Evolutionary conservation across 1,140 invertebrate genomes (phyloP), one percentile per base, ranked within the genome.

Genomic region (Bombus vancouverensis): DNA sequence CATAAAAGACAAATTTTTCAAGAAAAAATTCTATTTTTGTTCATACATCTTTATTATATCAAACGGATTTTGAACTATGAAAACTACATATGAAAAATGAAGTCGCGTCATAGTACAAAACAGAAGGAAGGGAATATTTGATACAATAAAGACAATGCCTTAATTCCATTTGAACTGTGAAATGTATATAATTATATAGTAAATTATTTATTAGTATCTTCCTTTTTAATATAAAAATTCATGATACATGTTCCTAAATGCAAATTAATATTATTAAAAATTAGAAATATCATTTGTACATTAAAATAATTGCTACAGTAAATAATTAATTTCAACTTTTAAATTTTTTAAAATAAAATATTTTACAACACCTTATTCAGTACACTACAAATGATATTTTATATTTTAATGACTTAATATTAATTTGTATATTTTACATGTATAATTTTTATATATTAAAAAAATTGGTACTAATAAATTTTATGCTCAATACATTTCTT

Each of bases 221-320:
- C 42, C 37, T 72, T 13, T 85, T 42, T 65, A 47, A 80, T 53
- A 9, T 53, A 65, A 22, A 10, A 70, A 57, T 57, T 18, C 18
- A 28, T 39, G 34, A 62, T 72, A 47, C 70, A 72, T 62, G 2
- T 6, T 47, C 5, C n/a, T 18, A 3, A 18, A 8, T 32, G 25
- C 3, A 28, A 34, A 78, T 78, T n/a, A 5, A n/a, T 32, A 62
- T 71, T 66, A n/a, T 79, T 79, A n/a, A 47, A 59, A 72, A 85
- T 73, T 22, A 13, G 18, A 53, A 80, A 73, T 80, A 80, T 85
- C 57, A 39, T 65, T 65, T 57, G 3, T 6, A 25, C 10, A 42
- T n/a, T 65, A 39, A 62, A 62, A 62, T n/a, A 62, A 28, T 62
- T 62, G 12, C 28, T 62, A n/a, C 12, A 53, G 47, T 53, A 53